Evolutionary conservation across 2,113 vertebrate species (phyloP), one percentile per base, ranked within the genome.

Genomic region (Bubo blakistoni): DNA sequence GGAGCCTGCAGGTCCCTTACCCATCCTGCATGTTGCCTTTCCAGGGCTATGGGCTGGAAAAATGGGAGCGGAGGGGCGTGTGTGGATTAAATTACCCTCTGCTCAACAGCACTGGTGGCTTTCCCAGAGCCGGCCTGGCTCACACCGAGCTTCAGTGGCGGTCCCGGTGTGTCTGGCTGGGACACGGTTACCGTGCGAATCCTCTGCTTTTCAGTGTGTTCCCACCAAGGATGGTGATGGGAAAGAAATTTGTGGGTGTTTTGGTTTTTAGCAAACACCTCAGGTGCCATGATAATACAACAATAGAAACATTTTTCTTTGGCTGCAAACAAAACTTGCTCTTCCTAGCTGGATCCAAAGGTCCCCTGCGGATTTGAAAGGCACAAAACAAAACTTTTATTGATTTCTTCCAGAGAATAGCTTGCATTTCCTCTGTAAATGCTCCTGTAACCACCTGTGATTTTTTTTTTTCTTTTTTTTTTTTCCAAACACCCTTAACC

Each of bases 321-420:
- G 59, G 34, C 84, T 81, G 67, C 59, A 82, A 92, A 96, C 90
- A 96, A 76, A 97, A 76, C 92, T 76, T 84, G 71, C 88, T 90
- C 81, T 95, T 84, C 9, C 46, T 95, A 73, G 91, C 44, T 65
- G 77, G 95, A 81, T 93, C 59, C 4, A 4, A 6, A 12, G 1
- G 6, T 88, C 58, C 86, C 96, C 96, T 81, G 71, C 10, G 29
- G 89, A 71, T 86, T 94, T 94, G 84, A 97, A 96, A 95, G 95
- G 86, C 86, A 91, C 22, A 13, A 94, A 94, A 65, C 86, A 78
- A 91, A 96, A 95, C 49, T 86, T 90, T 13, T 52, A 96, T 92
- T 62, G 92, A 96, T 96, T 72, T 97, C 71, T 90, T 59, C 34
- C 11, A 26, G 74, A 86, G 51, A 92, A 90, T 36, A 65, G 72